phyloP scores from a whole-genome alignment of 2,888 invertebrate species.

The Horisme vitalbata region DNA sequence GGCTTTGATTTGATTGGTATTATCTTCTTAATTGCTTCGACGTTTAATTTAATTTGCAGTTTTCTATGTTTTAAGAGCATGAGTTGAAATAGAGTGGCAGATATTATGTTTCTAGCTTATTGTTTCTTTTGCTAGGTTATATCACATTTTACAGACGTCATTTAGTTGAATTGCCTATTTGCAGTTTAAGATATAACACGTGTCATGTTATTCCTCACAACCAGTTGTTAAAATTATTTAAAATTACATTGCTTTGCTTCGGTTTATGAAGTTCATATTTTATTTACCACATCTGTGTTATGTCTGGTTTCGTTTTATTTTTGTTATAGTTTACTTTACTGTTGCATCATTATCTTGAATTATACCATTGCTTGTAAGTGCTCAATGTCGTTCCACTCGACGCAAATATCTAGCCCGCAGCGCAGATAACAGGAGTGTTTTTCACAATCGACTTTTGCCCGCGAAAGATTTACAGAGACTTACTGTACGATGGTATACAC shows the following conservation, averaged over 20 bases:
- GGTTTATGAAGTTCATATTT: slow-evolving; percentile 28
- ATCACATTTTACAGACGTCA: neutral
- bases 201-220: neutral
- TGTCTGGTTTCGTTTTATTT: slow-evolving; percentile 39
- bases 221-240: slow-evolving; percentile 13
- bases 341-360: slow-evolving; percentile 43
- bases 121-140: neutral
- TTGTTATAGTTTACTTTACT: slow-evolving; percentile 36
- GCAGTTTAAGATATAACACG: slow-evolving; percentile 6
- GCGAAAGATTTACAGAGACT: slow-evolving; percentile 70
- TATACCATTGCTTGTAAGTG: slow-evolving; percentile 43
- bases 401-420: slow-evolving; percentile 42
- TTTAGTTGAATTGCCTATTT: slow-evolving; percentile 6
- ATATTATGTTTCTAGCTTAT: slow-evolving; percentile 3
- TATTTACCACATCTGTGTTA: slow-evolving; percentile 36
- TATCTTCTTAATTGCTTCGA: slow-evolving; percentile 12
- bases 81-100: neutral
- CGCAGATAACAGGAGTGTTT: slow-evolving; percentile 59
- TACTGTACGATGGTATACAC: slow-evolving; percentile 61
- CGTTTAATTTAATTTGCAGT: slow-evolving; percentile 11
- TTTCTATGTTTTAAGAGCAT: slow-evolving; percentile 7
- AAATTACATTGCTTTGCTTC: slow-evolving; percentile 23
- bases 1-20: slow-evolving; percentile 16
- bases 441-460: slow-evolving; percentile 64
- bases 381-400: slow-evolving; percentile 45